phyloP scores from a whole-genome alignment of 2,888 invertebrate species.

The Agonum fuliginosum region DNA sequence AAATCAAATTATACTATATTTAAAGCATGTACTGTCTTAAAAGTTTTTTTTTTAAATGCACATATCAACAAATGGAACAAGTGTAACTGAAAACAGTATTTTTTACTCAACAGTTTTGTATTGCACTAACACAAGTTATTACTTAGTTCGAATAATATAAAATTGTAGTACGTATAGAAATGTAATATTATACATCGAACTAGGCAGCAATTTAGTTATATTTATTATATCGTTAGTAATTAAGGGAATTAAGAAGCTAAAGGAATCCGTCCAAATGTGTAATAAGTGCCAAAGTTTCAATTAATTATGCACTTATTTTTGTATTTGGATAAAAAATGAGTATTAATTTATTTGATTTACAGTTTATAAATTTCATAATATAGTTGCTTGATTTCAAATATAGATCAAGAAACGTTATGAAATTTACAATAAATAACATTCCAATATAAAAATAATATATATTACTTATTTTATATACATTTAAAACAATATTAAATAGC shows the following conservation, averaged over 20 bases:
- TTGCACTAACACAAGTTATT: background rate
- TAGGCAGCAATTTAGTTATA: slow-evolving; percentile 10
- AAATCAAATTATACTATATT: background rate
- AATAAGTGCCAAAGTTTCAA: slow-evolving; percentile 18
- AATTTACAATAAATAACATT: slow-evolving; percentile 21
- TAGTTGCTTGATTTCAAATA: background rate
- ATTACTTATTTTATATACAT: slow-evolving; percentile 26
- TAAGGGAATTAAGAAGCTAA: background rate
- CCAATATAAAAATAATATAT: slow-evolving; percentile 31
- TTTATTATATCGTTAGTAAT: slow-evolving; percentile 17
- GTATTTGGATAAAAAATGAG: background rate
- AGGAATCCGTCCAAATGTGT: slow-evolving; percentile 20
- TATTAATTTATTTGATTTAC: background rate
- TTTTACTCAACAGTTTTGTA: slow-evolving; percentile 1
- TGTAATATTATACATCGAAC: slow-evolving; percentile 31
- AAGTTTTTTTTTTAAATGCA: slow-evolving; percentile 32
- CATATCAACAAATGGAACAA: slow-evolving; percentile 53
- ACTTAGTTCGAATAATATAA: slow-evolving; percentile 9
- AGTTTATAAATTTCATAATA: background rate
- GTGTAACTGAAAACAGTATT: slow-evolving; percentile 51
- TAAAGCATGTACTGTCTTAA: slow-evolving; percentile 30
- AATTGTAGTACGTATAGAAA: background rate
- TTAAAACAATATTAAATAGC: background rate
- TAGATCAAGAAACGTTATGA: background rate
- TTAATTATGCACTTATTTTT: slow-evolving; percentile 2